Conservation (phyloP, 1,140 invertebrate species). For the Teleopsis dalmanni region DNA sequence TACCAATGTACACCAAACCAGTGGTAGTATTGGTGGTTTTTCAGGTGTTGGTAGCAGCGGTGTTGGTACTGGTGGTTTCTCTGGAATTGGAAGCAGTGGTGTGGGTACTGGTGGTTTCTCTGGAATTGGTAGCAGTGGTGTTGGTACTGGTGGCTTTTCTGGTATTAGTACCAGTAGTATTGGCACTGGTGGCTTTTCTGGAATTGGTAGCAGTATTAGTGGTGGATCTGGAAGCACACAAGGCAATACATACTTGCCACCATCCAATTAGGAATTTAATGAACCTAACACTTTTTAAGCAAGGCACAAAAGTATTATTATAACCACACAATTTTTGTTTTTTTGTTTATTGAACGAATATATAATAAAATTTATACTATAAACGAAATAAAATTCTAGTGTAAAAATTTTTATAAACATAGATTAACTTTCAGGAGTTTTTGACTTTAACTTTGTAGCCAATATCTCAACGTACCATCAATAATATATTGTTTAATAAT, state of each 20-base stretch:
- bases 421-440: not conserved
- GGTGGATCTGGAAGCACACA: too few relatives aligned
- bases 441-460: too few relatives aligned
- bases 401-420: not conserved
- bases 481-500: too few relatives aligned
- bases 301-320: not conserved
- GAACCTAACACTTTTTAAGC: not conserved
- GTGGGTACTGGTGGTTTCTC: not conserved
- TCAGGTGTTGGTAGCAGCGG: slow-evolving; percentile 1
- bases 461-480: too few relatives aligned
- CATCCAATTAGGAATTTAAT: slow-evolving; percentile 7
- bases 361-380: not conserved
- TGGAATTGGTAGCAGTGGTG: too few relatives aligned
- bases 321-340: not conserved
- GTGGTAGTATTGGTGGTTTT: not conserved
- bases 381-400: not conserved
- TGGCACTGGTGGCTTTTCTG: not conserved
- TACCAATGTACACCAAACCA: not conserved
- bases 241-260: slow-evolving; percentile 13
- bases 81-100: not conserved
- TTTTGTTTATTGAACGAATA: not conserved
- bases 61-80: not conserved
- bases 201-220: not conserved
- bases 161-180: not conserved
- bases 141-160: not conserved